Base-by-base conservation (phyloP, 2,113 vertebrate species). In the Takifugu bimaculatus region DNA sequence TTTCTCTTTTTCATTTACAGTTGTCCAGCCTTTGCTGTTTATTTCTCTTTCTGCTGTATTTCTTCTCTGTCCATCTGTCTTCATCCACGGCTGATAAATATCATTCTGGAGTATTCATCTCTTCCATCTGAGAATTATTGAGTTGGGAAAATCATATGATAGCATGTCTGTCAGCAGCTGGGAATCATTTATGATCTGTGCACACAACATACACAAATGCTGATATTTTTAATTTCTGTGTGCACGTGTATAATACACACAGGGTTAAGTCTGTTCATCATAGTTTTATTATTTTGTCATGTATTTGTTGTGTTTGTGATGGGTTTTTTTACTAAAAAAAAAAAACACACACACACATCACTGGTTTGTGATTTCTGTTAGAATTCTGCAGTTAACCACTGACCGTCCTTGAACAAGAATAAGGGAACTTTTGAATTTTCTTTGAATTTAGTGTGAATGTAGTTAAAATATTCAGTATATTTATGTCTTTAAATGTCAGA, bases 21-120 rank as follows among this genome's bases (percentile, higher is more conserved):
- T 20, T 20, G 20, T 20, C 20, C 43, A 13, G 9, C 25, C 12
- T 61, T 44, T 11, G 11, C 26, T 54, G 2, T 35, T 53, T 52
- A 28, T 26, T 45, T 15, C 35, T 1, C 11, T 25, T 48, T 7
- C 6, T 3, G 54, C 42, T 47, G 3, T 54, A 28, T 32, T 44
- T 87, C 75, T 80, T 77, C 76, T 56, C 45, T 81, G 71, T 79
- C 75, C 27, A 48, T 39, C 55, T 42, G 32, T 44, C 61, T 69
- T 61, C 60, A 74, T 74, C 71, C 67, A 70, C 77, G 90, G 91
- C 87, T 94, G 91, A 88, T 91, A 87, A 92, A 87, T 90, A 92
- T 91, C 87, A 89, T 78, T 90, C 73, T 43, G 4, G 43, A 75
- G 64, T 73, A 75, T 78, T 81, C 80, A 80, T 83, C 75, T 76